Percentiles rank a stretch among this genome's conserved stretches.
Evolutionary conservation across 2,113 vertebrate genomes (phyloP).

Genomic region (Percina caprodes): DNA sequence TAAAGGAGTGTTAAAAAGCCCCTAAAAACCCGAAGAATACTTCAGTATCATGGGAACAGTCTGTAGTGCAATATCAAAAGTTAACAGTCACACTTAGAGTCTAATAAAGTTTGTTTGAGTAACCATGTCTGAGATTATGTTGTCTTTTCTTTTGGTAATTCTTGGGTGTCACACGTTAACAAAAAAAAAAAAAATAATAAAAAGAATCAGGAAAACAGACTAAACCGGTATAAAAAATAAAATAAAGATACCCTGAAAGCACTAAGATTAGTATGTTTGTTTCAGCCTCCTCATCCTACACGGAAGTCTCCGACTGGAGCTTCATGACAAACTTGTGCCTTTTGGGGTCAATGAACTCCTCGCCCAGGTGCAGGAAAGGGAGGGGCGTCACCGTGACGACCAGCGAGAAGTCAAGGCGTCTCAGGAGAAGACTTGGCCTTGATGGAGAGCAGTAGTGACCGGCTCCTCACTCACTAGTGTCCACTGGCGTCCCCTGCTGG

Average conservation of each 20-base stretch:
- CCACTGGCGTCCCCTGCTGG: slow-evolving; percentile 92
- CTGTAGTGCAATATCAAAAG: neutral
- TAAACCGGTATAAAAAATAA: neutral
- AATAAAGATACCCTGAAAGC: neutral
- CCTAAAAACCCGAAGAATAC: neutral
- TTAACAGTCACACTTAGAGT: neutral
- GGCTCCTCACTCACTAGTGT: slow-evolving; percentile 95
- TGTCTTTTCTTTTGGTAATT: neutral
- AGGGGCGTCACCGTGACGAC: slow-evolving; percentile 91
- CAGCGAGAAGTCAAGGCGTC: slow-evolving; percentile 91
- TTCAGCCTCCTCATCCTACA: slow-evolving; percentile 70
- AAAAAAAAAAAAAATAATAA: too few species aligned
- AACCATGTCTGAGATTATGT: accelerated
- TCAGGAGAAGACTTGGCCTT: slow-evolving; percentile 91
- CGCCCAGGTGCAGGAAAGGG: slow-evolving; percentile 90
- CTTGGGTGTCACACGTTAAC: accelerated
- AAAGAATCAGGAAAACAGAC: neutral
- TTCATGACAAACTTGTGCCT: slow-evolving; percentile 98
- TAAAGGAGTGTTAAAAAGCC: neutral
- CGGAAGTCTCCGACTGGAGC: slow-evolving; percentile 95
- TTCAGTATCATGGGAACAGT: neutral
- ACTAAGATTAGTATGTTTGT: neutral
- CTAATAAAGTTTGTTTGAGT: neutral
- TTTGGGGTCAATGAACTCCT: slow-evolving; percentile 96
- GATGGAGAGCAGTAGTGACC: slow-evolving; percentile 88